Conservation (phyloP, 2,113 vertebrate species). For the Notechis scutatus region DNA sequence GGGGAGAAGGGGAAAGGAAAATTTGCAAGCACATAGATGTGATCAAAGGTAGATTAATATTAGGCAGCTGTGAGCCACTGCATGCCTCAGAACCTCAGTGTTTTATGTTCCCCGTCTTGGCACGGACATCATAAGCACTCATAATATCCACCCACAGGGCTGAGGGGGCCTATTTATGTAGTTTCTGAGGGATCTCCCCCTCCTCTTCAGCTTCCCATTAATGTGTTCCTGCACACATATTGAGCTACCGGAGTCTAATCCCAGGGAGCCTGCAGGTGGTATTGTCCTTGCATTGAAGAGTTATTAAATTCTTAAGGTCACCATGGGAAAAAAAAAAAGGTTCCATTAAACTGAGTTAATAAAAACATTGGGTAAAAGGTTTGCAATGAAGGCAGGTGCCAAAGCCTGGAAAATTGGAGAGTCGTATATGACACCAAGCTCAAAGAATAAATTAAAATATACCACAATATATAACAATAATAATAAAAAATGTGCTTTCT, state of each 20-base stretch:
- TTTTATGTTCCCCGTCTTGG: conserved; percentile 38
- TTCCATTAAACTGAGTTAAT: conserved; percentile 83
- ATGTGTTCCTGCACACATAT: conserved; percentile 71
- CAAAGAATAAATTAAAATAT: conserved; percentile 65
- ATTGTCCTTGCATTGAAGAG: conserved; percentile 75
- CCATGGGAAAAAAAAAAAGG: conserved; percentile 62
- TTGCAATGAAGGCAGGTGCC: conserved; percentile 71
- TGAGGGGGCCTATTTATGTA: conserved; percentile 60
- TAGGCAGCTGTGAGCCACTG: conserved; percentile 49
- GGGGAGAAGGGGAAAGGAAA: conserved; percentile 70
- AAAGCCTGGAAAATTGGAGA: conserved; percentile 66
- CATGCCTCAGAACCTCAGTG: conserved; percentile 31
- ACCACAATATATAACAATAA: conserved; percentile 36
- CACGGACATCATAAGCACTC: conserved; percentile 31
- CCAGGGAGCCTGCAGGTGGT: conserved; percentile 74
- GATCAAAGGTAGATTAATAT: conserved; percentile 70
- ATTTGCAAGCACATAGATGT: conserved; percentile 68
- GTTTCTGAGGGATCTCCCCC: conserved; percentile 18
- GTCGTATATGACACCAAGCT: conserved; percentile 59
- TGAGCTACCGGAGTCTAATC: conserved; percentile 70
- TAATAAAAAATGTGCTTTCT: conserved; percentile 33
- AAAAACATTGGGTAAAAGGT: conserved; percentile 79
- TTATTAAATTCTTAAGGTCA: conserved; percentile 88
- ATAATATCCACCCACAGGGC: conserved; percentile 16
- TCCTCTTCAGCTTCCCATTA: conserved; percentile 47